Percentiles rank a stretch among this genome's conserved stretches.
Evolutionary conservation across 2,888 invertebrate species (phyloP).

Genomic region (Tinea trinotella): DNA sequence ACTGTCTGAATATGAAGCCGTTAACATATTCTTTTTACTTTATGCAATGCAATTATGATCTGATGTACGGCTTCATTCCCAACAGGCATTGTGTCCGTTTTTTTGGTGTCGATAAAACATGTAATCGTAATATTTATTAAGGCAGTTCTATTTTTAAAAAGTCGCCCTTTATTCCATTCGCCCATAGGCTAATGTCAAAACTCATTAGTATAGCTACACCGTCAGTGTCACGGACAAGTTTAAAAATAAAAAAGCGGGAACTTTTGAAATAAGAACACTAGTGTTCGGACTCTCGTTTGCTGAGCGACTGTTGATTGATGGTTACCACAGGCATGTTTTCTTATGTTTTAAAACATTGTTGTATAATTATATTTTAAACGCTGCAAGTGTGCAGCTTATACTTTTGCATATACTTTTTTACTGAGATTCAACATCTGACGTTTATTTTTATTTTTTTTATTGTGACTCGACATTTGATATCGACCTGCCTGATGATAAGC

Average conservation of each 20-base stretch:
- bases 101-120: too few species aligned
- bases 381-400: background rate
- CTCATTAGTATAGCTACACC: constrained; percentile 63
- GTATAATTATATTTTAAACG: background rate
- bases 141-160: background rate
- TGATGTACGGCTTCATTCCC: too few species aligned
- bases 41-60: too few species aligned
- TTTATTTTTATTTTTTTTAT: background rate
- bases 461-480: too few species aligned
- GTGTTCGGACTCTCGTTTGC: constrained; percentile 42
- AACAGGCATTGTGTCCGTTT: too few species aligned
- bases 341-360: background rate
- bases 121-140: too few species aligned
- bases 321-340: constrained; percentile 26
- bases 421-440: background rate
- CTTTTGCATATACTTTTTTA: background rate
- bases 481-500: too few species aligned
- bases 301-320: constrained; percentile 46
- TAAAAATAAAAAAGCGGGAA: constrained; percentile 54
- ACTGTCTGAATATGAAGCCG: too few species aligned
- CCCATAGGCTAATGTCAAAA: constrained; percentile 57
- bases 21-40: too few species aligned
- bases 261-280: constrained; percentile 56
- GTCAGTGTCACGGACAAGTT: constrained; percentile 67
- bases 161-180: background rate